A percentile compares a stretch with the other conserved stretches of the same genome.
phyloP scores from a whole-genome alignment of 2,797 vertebrate species.

The Triplophysa yarkandensis region DNA sequence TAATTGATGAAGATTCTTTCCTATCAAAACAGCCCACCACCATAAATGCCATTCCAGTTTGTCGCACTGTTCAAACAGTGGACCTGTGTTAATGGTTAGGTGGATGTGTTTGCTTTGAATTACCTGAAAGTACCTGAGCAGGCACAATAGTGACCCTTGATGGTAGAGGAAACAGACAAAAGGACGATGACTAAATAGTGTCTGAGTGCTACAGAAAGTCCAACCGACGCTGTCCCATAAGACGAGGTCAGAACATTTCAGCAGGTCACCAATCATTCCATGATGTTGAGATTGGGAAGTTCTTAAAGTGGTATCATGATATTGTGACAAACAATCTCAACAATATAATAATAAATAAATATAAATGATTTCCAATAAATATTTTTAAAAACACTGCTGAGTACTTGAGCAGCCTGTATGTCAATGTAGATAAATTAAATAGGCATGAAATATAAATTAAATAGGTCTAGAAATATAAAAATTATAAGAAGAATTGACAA shows the following conservation, averaged over 20 bases:
- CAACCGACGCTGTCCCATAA: conserved; percentile 55
- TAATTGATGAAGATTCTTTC: conserved; percentile 55
- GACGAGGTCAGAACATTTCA: conserved; percentile 63
- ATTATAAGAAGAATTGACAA: too few species aligned
- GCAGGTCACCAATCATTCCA: conserved; percentile 37
- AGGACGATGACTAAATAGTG: conserved; percentile 65
- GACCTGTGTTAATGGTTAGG: conserved; percentile 91
- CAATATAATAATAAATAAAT: too few species aligned
- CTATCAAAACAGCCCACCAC: conserved; percentile 55
- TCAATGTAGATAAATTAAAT: too few species aligned
- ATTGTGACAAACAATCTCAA: too few species aligned
- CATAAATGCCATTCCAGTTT: conserved; percentile 74
- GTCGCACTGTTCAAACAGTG: conserved; percentile 76
- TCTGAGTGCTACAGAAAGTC: conserved; percentile 48
- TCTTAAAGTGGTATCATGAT: too few species aligned
- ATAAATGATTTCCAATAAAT: too few species aligned
- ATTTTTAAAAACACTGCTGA: too few species aligned
- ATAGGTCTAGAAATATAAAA: too few species aligned
- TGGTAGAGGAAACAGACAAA: conserved; percentile 78
- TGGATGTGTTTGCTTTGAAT: conserved; percentile 85
- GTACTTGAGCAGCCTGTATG: too few species aligned
- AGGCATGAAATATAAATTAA: too few species aligned
- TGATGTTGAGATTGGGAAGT: conserved; percentile 25
- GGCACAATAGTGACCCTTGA: conserved; percentile 76
- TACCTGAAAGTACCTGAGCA: conserved; percentile 77